Percentiles rank a stretch among this genome's conserved stretches.
phyloP scores from a whole-genome alignment of 2,888 invertebrate genomes.

The Idaea straminata region DNA sequence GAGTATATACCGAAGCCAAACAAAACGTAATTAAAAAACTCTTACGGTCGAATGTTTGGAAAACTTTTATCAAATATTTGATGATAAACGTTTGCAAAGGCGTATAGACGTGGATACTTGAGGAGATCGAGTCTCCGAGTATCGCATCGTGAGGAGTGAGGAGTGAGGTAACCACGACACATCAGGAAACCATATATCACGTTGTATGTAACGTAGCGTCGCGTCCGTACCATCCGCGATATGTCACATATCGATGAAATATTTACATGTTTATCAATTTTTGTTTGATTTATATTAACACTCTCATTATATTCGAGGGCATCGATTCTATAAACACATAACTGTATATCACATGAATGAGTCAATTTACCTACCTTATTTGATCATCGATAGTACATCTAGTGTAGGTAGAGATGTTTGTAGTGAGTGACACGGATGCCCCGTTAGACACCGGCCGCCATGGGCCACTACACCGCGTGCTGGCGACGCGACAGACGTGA shows the following conservation, averaged over 20 bases:
- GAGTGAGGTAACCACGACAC: slow-evolving; percentile 15
- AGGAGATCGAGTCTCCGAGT: slow-evolving; percentile 13
- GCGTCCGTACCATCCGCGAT: neutral
- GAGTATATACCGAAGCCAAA: no score
- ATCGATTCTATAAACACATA: neutral
- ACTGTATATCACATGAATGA: neutral
- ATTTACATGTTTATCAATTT: slow-evolving; percentile 11
- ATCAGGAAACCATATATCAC: slow-evolving; percentile 20
- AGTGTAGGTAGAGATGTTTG: neutral
- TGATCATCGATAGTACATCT: neutral
- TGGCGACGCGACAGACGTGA: no score
- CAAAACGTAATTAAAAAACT: neutral
- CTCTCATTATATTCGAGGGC: neutral
- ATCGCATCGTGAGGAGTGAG: slow-evolving; percentile 15
- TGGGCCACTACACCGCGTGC: no score
- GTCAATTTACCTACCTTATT: neutral
- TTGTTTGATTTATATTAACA: neutral
- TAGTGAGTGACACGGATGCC: neutral
- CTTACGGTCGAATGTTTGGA: slow-evolving; percentile 2
- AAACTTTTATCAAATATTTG: slow-evolving; percentile 18
- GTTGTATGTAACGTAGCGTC: neutral
- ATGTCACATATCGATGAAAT: slow-evolving; percentile 8
- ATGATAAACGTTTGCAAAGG: slow-evolving; percentile 10
- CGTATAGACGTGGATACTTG: slow-evolving; percentile 6
- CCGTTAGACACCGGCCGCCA: no score